Base-by-base conservation (phyloP, 2,888 invertebrate genomes). In the Sminthurinus aureus region DNA sequence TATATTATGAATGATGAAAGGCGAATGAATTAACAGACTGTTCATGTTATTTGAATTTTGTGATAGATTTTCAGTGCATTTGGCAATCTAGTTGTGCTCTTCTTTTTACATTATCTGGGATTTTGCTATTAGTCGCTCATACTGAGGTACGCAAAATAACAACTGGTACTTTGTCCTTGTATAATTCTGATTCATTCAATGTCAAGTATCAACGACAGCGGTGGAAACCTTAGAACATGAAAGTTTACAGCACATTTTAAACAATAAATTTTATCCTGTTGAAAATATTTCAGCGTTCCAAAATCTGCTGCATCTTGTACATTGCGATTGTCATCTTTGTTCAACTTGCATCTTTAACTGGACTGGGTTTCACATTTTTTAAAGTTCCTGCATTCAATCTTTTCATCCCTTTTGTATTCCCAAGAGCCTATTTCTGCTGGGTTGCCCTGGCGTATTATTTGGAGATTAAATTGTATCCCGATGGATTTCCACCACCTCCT, bases 401-500 rank as follows among this genome's bases (percentile, higher is more conserved):
- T 20, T n/a, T 80, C 11, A n/a, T 73, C 12, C 13, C 51, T 24
- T 3, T 75, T n/a, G 38, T 38, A 0, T n/a, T 75, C n/a, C 20
- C 75, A 8, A 18, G 76, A 18, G 38, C 66, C 6, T 81, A 81
- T 26, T 81, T 81, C 52, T 9, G 66, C 26, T 81, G 81, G 81
- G 74, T 81, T 0, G 13, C 75, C 4, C n/a, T 22, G 11, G 24
- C 38, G 11, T 74, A 64, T n/a, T 13, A 20, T 9, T 38, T 66
- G 0, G 75, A 81, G n/a, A 75, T 81, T 38, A 66, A 66, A 67
- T 22, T 75, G 38, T 75, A 81, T 24, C 81, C 81, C 18, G 81
- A 75, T 64, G 81, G 81, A 26, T 75, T 66, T 64, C 81, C 81
- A 3, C 81, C 81, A 8, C 64, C 75, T 8, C 75, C 52, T 6